Conservation (phyloP, 2,888 invertebrate genomes). For the Acronicta aceris region DNA sequence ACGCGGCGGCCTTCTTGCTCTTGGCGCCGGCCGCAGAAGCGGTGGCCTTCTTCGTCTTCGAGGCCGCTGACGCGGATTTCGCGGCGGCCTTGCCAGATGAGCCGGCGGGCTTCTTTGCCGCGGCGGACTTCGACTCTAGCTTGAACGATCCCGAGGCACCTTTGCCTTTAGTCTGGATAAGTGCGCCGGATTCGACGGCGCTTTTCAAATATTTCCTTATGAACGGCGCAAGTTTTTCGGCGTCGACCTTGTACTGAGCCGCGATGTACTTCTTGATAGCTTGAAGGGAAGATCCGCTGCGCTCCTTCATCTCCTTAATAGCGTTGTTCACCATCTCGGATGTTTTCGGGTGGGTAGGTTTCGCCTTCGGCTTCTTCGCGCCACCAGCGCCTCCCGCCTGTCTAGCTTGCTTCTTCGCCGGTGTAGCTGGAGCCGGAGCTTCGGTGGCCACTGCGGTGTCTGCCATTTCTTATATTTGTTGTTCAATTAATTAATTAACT, state of each 20-base stretch:
- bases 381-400: conserved; percentile 53
- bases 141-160: conserved; percentile 86
- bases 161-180: conserved; percentile 89
- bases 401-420: conserved; percentile 65
- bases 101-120: conserved; percentile 30
- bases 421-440: conserved; percentile 65
- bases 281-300: conserved; percentile 89
- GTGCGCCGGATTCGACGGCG: conserved; percentile 84
- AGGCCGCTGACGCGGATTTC: conserved; percentile 7
- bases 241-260: conserved; percentile 89
- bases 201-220: conserved; percentile 85
- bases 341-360: conserved; percentile 69
- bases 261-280: conserved; percentile 91
- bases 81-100: conserved; percentile 8
- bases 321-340: conserved; percentile 89
- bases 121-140: conserved; percentile 67
- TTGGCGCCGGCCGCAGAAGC: conserved; percentile 11
- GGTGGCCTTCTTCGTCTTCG: conserved; percentile 15
- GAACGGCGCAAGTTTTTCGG: conserved; percentile 88
- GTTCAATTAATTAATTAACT: no score
- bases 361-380: conserved; percentile 61
- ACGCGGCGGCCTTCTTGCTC: conserved; percentile 43
- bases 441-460: conserved; percentile 67
- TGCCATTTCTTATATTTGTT: conserved; percentile 55
- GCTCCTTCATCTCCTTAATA: conserved; percentile 85